phyloP scores from a whole-genome alignment of 2,113 vertebrate species.

The Vombatus ursinus region DNA sequence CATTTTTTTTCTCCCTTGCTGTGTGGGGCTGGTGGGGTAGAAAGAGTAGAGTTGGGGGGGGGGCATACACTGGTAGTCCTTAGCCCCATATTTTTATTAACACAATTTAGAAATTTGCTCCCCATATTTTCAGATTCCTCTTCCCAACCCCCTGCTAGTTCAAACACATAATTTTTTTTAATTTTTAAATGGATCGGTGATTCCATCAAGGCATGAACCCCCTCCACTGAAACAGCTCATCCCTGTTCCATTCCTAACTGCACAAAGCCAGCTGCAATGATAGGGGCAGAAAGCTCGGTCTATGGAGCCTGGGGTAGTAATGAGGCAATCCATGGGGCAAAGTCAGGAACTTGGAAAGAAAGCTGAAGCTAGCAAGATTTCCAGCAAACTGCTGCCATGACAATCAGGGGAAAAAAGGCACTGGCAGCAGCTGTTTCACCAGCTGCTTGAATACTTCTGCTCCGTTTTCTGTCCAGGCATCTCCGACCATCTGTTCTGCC shows the following conservation, averaged over 20 bases:
- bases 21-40: not conserved
- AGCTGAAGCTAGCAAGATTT: not conserved
- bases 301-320: not conserved
- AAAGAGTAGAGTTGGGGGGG: not conserved
- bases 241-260: not conserved
- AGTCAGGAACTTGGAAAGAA: not conserved
- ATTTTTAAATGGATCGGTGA: not conserved
- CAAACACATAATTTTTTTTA: too few species aligned
- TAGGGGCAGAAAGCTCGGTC: not conserved
- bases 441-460: not conserved
- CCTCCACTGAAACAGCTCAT: not conserved
- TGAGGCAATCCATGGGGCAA: not conserved
- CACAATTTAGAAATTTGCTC: not conserved
- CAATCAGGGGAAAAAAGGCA: not conserved
- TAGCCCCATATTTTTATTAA: not conserved
- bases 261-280: not conserved
- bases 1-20: not conserved
- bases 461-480: not conserved
- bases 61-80: not conserved
- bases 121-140: not conserved
- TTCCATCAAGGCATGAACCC: not conserved
- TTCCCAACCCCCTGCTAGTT: not conserved
- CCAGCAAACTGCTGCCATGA: not conserved
- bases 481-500: not conserved
- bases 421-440: not conserved